phyloP scores from a whole-genome alignment of 1,140 invertebrate species.

The Eciton burchellii region DNA sequence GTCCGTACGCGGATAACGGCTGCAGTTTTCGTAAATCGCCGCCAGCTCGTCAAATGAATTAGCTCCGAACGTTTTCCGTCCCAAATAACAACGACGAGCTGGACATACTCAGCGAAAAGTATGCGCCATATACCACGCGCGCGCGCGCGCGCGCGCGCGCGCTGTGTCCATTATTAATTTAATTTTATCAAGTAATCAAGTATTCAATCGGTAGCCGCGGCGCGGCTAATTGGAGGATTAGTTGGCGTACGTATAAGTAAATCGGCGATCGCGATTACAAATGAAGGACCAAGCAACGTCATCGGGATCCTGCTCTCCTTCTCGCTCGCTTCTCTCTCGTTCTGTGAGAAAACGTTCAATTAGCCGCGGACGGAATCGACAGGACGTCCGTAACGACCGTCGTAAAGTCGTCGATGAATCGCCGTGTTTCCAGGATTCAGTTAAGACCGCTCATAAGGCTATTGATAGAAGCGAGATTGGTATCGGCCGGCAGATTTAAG shows the following conservation, averaged over 20 bases:
- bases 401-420: conserved; percentile 79
- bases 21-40: conserved; percentile 45
- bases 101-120: conserved; percentile 40
- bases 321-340: conserved; percentile 42
- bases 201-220: conserved; percentile 14
- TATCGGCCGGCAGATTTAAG: conserved; percentile 71
- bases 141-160: background rate
- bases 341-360: conserved; percentile 84
- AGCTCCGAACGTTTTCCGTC: conserved; percentile 28
- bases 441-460: conserved; percentile 67
- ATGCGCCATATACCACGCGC: conserved; percentile 21
- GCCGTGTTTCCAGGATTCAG: conserved; percentile 76
- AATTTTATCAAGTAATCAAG: conserved; percentile 57
- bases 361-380: conserved; percentile 80
- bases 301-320: conserved; percentile 49
- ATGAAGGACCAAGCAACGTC: conserved; percentile 28
- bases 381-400: conserved; percentile 78
- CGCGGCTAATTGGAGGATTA: conserved; percentile 72
- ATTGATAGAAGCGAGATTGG: conserved; percentile 70
- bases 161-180: conserved; percentile 50
- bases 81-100: conserved; percentile 41
- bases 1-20: conserved; percentile 3
- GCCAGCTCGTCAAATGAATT: conserved; percentile 43
- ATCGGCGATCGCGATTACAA: conserved; percentile 41
- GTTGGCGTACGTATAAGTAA: conserved; percentile 21